A percentile compares a stretch with the other conserved stretches of the same genome.
phyloP scores from a whole-genome alignment of 2,888 invertebrate genomes.

The Polylopha cassiicola region DNA sequence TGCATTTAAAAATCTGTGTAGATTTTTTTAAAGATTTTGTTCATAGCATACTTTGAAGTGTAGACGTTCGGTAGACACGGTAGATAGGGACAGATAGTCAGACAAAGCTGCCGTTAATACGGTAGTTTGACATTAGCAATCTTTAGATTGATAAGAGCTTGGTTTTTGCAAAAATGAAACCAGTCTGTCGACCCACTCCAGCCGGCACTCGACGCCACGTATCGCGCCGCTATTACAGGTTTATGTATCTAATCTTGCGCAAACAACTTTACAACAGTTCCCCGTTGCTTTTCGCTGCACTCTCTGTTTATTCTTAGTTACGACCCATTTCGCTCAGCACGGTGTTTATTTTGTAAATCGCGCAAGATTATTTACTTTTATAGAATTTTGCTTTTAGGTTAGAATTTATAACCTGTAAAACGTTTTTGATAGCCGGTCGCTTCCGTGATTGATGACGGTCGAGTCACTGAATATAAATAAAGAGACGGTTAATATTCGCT shows the following conservation, averaged over 20 bases:
- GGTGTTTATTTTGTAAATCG: slow-evolving; percentile 46
- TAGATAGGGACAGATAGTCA: slow-evolving; percentile 11
- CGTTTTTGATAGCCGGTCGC: not conserved
- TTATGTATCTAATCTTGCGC: slow-evolving; percentile 57
- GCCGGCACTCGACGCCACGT: slow-evolving; percentile 31
- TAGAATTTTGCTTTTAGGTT: slow-evolving; percentile 17
- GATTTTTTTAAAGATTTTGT: too few relatives aligned
- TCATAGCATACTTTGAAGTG: too few relatives aligned
- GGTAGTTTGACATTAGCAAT: slow-evolving; percentile 21
- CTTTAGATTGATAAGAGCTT: slow-evolving; percentile 35
- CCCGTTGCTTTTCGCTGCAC: slow-evolving; percentile 39
- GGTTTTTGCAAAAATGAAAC: slow-evolving; percentile 23
- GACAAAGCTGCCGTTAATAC: slow-evolving; percentile 12
- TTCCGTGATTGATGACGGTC: too few relatives aligned
- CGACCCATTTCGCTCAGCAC: slow-evolving; percentile 43
- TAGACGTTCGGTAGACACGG: too few relatives aligned
- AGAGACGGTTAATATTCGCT: too few relatives aligned
- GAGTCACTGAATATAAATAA: too few relatives aligned
- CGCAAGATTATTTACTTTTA: slow-evolving; percentile 38
- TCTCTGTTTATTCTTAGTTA: slow-evolving; percentile 57
- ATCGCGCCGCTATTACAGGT: slow-evolving; percentile 42
- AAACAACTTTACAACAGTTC: slow-evolving; percentile 42
- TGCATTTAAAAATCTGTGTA: too few relatives aligned
- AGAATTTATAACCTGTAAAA: slow-evolving; percentile 1
- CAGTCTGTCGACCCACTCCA: slow-evolving; percentile 16